A percentile compares a stretch with the other conserved stretches of the same genome.
Conservation (phyloP, 2,888 invertebrate species). For the Pollenia griseotomentosa region DNA sequence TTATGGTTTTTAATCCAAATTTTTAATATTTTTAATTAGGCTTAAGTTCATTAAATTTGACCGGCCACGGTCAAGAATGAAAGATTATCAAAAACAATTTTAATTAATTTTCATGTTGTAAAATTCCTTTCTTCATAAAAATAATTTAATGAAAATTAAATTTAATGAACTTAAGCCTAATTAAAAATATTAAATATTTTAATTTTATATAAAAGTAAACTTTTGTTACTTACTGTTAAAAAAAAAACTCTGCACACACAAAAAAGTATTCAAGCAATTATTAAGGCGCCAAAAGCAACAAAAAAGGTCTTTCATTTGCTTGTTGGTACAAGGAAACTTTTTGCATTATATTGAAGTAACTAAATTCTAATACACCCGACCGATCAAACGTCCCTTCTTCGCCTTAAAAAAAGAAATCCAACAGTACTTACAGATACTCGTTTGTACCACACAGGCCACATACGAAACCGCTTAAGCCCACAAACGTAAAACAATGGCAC, state of each 20-base stretch:
- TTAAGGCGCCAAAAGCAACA: slow-evolving; percentile 30
- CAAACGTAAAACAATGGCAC: not conserved
- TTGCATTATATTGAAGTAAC: slow-evolving; percentile 26
- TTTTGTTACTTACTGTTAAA: slow-evolving; percentile 12
- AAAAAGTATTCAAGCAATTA: slow-evolving; percentile 46
- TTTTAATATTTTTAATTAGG: too few relatives aligned
- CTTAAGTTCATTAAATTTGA: too few relatives aligned
- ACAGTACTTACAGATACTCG: not conserved
- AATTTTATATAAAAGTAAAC: not conserved
- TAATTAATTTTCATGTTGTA: too few relatives aligned
- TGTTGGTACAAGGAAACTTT: slow-evolving; percentile 52
- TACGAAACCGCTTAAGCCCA: slow-evolving; percentile 12
- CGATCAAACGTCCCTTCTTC: not conserved
- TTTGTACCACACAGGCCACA: slow-evolving; percentile 5
- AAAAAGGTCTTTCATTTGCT: slow-evolving; percentile 8
- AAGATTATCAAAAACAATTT: too few relatives aligned
- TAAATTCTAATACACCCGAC: slow-evolving; percentile 24
- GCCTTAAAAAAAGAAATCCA: not conserved
- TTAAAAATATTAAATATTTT: too few relatives aligned
- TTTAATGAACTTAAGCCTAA: too few relatives aligned
- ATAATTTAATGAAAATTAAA: too few relatives aligned
- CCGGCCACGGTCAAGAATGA: too few relatives aligned
- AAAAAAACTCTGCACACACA: not conserved
- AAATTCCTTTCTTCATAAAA: too few relatives aligned
- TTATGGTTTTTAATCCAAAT: too few relatives aligned